Evolutionary conservation across 2,113 vertebrate species (phyloP).

Genomic region (human (Homo sapiens)): GRCh38 chr1:144958001-144958500

Average conservation of each 20-base stretch:
- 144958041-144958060: not conserved
- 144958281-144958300: not conserved
- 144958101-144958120: not conserved
- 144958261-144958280: not conserved
- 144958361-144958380: not conserved
- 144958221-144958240: not conserved
- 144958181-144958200: not conserved
- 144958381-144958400: not conserved
- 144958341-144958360: not conserved
- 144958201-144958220: not conserved
- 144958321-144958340: slow-evolving; percentile 39
- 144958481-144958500: no score
- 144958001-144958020: not conserved
- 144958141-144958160: not conserved
- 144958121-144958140: not conserved
- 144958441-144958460: no score
- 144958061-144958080: not conserved
- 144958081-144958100: not conserved
- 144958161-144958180: not conserved
- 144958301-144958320: not conserved
- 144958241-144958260: not conserved
- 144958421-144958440: no score
- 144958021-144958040: not conserved
- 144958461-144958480: no score
- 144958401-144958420: no score